Evolutionary conservation across 2,113 vertebrate genomes (phyloP).

Genomic region (Cyprinodon variegatus): DNA sequence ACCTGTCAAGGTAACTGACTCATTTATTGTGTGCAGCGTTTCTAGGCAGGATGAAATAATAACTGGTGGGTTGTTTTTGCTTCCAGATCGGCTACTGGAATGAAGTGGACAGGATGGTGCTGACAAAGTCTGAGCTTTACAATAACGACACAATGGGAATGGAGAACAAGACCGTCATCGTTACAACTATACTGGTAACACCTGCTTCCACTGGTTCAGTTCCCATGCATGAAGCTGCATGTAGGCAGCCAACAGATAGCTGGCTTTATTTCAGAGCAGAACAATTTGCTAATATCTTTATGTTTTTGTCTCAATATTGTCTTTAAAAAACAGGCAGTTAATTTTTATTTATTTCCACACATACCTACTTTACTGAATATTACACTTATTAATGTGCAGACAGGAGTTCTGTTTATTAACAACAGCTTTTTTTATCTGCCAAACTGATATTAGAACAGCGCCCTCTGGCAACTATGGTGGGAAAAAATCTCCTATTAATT

Average conservation of each 20-base stretch:
- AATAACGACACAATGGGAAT: constrained; percentile 92
- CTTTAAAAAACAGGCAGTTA: background rate
- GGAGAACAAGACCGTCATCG: constrained; percentile 97
- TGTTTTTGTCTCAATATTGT: background rate
- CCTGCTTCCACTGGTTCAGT: background rate
- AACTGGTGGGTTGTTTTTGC: constrained; percentile 1
- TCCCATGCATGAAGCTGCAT: background rate
- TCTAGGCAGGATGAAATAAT: background rate
- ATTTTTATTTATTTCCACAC: too few species aligned
- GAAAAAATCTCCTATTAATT: too few species aligned
- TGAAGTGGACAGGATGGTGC: constrained; percentile 96
- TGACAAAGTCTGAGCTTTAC: constrained; percentile 90
- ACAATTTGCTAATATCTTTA: background rate
- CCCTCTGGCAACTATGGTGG: too few species aligned
- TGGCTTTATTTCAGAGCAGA: background rate
- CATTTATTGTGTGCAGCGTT: background rate
- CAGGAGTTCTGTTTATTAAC: too few species aligned
- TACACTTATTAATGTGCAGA: background rate
- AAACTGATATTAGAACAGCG: too few species aligned
- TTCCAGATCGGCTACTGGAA: constrained; percentile 97
- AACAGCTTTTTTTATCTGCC: too few species aligned
- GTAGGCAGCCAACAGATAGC: background rate
- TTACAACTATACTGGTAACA: constrained; percentile 94
- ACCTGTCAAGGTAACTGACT: constrained; percentile 88
- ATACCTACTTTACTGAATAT: too few species aligned